Conservation (phyloP, 2,113 vertebrate species). For the Tenrec ecaudatus region DNA sequence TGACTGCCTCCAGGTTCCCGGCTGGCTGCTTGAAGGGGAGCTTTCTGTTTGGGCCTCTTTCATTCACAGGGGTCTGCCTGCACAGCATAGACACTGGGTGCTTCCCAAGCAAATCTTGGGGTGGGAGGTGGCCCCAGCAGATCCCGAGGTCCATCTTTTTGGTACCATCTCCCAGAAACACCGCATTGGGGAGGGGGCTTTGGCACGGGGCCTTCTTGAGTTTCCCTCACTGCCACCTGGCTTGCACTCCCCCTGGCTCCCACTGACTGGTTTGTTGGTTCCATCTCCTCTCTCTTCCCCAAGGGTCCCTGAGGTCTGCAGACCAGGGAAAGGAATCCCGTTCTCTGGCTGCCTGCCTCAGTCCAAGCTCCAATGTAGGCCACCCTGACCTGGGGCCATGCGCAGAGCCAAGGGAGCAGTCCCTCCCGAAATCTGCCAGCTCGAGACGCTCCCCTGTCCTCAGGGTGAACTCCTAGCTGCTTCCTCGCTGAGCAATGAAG, state of each 20-base stretch:
- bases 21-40: not conserved
- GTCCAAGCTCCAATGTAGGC: not conserved
- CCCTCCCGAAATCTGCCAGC: not conserved
- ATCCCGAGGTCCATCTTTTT: not conserved
- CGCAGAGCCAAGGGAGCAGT: not conserved
- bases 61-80: not conserved
- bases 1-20: not conserved
- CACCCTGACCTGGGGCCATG: not conserved
- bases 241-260: not conserved
- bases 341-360: not conserved
- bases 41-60: not conserved
- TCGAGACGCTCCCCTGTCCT: not conserved
- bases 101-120: not conserved
- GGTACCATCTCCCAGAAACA: not conserved
- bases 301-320: not conserved
- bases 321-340: too few species aligned
- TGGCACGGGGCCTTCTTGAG: not conserved
- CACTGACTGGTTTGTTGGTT: not conserved
- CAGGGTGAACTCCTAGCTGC: not conserved
- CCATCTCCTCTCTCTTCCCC: not conserved
- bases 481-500: not conserved
- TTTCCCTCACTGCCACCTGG: not conserved
- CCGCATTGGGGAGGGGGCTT: not conserved
- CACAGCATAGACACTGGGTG: not conserved
- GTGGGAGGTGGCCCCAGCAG: fast-evolving